These are phyloP conservation scores for Pseudochaenichthys georgianus DNA, from an alignment of 2,797 vertebrate species.

Conservation along the genomic window DNA sequence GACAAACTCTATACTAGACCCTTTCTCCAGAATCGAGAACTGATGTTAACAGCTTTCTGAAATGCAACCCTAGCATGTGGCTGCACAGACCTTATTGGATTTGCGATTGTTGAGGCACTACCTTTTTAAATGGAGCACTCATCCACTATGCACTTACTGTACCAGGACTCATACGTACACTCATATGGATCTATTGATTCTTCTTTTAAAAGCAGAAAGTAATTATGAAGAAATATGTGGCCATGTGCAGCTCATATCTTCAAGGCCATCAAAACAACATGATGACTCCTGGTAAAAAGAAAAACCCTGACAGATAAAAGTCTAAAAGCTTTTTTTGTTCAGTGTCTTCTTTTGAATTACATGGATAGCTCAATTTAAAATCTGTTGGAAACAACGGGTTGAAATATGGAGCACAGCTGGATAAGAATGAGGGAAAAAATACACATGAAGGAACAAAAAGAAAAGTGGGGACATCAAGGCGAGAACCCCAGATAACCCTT, in stretches of 20 bases:
- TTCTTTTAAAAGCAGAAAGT: conserved; percentile 56
- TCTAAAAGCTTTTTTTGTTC: not conserved
- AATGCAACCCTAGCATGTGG: conserved; percentile 30
- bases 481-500: conserved; percentile 47
- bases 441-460: conserved; percentile 1
- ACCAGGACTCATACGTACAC: conserved; percentile 11
- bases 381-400: conserved; percentile 24
- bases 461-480: conserved; percentile 37
- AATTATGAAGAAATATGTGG: conserved; percentile 61
- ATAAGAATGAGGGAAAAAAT: conserved; percentile 25
- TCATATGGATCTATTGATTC: conserved; percentile 63
- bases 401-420: conserved; percentile 74
- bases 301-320: conserved; percentile 37
- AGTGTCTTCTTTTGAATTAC: conserved; percentile 41
- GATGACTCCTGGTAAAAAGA: conserved; percentile 27
- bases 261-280: conserved; percentile 53
- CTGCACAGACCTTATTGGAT: conserved; percentile 53
- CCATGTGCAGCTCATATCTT: conserved; percentile 29
- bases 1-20: conserved; percentile 6
- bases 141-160: conserved; percentile 56
- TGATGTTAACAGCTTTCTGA: conserved; percentile 26
- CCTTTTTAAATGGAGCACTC: conserved; percentile 61
- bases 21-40: conserved; percentile 2
- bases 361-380: conserved; percentile 54
- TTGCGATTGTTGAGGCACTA: conserved; percentile 38